Conservation (phyloP, 1,140 invertebrate genomes). For the Euura saliciscinereae region DNA sequence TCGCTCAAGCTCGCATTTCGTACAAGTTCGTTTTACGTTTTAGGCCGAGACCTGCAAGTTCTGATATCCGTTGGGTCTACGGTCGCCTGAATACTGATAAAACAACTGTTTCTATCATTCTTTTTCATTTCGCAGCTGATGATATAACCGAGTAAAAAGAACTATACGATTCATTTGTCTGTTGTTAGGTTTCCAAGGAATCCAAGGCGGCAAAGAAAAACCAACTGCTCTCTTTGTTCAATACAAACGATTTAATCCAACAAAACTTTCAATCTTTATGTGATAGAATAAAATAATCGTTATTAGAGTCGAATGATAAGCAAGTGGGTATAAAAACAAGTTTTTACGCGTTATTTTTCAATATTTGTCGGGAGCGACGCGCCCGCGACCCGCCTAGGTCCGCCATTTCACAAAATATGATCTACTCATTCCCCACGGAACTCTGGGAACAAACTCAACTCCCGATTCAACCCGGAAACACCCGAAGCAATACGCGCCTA, state of each 20-base stretch:
- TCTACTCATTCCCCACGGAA: not conserved
- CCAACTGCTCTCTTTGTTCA: not conserved
- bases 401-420: not conserved
- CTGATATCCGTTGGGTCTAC: too few species aligned
- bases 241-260: not conserved
- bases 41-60: too few species aligned
- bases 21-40: not conserved
- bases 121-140: not conserved
- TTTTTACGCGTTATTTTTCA: not conserved
- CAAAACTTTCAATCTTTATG: not conserved
- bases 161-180: not conserved
- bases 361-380: constrained; percentile 1
- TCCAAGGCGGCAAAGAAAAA: not conserved
- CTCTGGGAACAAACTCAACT: not conserved
- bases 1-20: not conserved
- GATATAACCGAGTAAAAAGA: not conserved
- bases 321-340: not conserved
- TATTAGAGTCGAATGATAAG: not conserved
- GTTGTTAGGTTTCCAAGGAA: not conserved
- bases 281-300: not conserved
- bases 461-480: not conserved
- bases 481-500: not conserved
- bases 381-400: not conserved
- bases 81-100: not conserved
- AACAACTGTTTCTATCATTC: not conserved